These are phyloP conservation scores for Bombus pyrosoma DNA, from an alignment of 1,140 invertebrate genomes.

Conservation along the genomic window DNA sequence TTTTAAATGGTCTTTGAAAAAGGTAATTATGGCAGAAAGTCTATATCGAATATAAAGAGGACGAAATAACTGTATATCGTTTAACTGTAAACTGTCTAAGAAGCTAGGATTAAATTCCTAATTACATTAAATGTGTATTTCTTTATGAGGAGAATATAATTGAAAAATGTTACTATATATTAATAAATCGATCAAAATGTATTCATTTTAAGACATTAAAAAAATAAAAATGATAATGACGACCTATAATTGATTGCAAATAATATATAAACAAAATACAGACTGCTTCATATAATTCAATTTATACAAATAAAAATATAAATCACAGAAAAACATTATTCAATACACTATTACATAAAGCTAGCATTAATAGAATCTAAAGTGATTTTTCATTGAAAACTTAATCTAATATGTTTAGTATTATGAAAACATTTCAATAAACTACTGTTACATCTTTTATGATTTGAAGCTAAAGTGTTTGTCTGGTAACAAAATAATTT, in stretches of 20 bases:
- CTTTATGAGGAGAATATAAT: not conserved
- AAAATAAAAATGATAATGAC: not conserved
- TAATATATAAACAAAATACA: not conserved
- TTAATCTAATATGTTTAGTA: not conserved
- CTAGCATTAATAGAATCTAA: not conserved
- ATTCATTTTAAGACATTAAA: not conserved
- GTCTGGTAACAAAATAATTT: too few relatives aligned
- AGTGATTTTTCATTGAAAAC: not conserved
- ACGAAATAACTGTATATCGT: slow-evolving; percentile 48
- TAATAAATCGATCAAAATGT: not conserved
- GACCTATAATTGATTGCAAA: not conserved
- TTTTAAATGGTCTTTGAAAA: slow-evolving; percentile 12
- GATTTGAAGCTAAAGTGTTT: too few relatives aligned
- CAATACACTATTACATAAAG: not conserved
- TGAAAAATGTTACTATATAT: not conserved
- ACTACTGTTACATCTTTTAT: not conserved
- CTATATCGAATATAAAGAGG: slow-evolving; percentile 38
- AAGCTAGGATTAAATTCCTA: slow-evolving; percentile 29
- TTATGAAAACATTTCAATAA: not conserved
- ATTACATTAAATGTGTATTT: slow-evolving; percentile 8
- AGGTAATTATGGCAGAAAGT: slow-evolving; percentile 35
- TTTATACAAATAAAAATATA: not conserved
- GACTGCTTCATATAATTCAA: not conserved
- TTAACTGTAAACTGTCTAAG: slow-evolving; percentile 51
- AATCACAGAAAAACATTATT: not conserved